Evolutionary conservation across 2,888 invertebrate genomes (phyloP), one percentile per base, ranked within the genome.

Genomic region (Polymixis lichenea): DNA sequence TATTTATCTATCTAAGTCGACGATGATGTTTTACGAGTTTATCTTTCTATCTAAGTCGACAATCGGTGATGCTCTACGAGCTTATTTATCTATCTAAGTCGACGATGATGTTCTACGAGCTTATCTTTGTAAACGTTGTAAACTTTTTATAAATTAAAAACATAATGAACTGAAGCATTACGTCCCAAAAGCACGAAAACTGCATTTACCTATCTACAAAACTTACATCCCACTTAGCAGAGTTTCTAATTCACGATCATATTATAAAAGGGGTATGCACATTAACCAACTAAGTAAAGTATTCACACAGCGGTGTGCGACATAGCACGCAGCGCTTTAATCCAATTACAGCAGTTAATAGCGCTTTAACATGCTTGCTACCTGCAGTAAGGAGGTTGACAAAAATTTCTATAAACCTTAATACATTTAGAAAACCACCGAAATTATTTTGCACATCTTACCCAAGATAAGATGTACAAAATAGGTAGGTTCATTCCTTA

Each of bases 331-430:
- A 68, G 68, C 86, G 66, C 72, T 72, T 75, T 86, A 84, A 84
- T 69, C 77, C 58, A 77, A 77, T 86, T 77, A 86, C 32, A 60
- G 58, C 62, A 53, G 61, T 72, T 80, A 86, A 86, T 75, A 68
- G 68, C 65, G 61, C 28, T 75, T 55, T 71, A 83, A 84, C 84
- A 84, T 81, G 87, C 87, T 72, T 62, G 64, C 62, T 77, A 75
- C 55, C 71, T 83, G 72, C 66, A 73, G n/a, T 67, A 66, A 22
- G 61, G 61, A 62, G 58, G 51, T 62, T 56, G 43, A 64, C 66
- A 46, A 62, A 61, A 67, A n/a, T n/a, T n/a, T n/a, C n/a, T n/a
- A n/a, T n/a, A n/a, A n/a, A n/a, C n/a, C n/a, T n/a, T 32, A 32
- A 13, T 32, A 61, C 7, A 56, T 13, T n/a, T 55, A 53, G 8